Evolutionary conservation across 2,113 vertebrate genomes (phyloP).

Genomic region (Pangasianodon gigas): DNA sequence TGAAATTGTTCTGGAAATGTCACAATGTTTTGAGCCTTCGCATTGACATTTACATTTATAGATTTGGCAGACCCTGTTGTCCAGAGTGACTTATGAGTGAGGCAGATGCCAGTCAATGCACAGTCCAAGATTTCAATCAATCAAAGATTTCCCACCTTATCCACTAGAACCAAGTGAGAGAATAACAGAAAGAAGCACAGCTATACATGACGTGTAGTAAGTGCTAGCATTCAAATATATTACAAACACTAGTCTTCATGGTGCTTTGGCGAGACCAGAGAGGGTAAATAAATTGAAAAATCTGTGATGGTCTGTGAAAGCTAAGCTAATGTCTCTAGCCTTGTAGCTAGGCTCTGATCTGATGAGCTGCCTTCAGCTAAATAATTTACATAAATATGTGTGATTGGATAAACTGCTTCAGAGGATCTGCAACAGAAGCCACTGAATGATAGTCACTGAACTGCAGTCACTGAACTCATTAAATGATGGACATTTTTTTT

Average conservation of each 20-base stretch:
- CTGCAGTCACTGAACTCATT: not conserved
- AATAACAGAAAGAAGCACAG: not conserved
- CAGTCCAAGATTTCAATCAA: too few relatives aligned
- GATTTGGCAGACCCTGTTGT: not conserved
- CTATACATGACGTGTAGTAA: not conserved
- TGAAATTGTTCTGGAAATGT: not conserved
- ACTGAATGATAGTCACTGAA: not conserved
- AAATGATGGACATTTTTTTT: not conserved
- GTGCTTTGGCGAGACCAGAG: not conserved
- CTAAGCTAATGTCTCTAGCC: not conserved
- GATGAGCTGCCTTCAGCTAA: too few relatives aligned
- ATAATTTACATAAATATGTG: not conserved
- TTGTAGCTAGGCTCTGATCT: not conserved
- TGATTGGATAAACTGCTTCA: not conserved
- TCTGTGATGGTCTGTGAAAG: too few relatives aligned
- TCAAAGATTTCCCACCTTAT: not conserved
- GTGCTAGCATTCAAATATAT: not conserved
- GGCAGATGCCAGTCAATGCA: not conserved
- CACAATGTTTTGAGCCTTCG: not conserved
- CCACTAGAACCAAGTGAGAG: not conserved
- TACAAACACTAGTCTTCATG: not conserved
- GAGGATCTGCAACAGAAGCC: not conserved
- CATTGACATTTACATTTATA: slow-evolving; percentile 18
- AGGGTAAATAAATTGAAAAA: not conserved
- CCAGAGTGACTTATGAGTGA: not conserved